Evolutionary conservation across 2,888 invertebrate species (phyloP).

Genomic region (Andrena trimmerana): DNA sequence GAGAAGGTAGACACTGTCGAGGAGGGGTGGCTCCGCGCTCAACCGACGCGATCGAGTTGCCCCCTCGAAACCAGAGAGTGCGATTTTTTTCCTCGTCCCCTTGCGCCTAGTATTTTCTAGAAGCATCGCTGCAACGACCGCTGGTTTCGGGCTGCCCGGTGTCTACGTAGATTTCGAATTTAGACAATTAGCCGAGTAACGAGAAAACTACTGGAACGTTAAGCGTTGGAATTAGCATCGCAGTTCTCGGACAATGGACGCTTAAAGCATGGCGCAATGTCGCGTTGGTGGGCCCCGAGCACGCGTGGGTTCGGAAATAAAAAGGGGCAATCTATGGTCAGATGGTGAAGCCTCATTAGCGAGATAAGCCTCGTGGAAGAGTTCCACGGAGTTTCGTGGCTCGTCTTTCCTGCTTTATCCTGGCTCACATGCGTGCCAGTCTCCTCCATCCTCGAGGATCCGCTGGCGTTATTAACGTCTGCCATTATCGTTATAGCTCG

Average conservation of each 20-base stretch:
- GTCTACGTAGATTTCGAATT: too few species aligned
- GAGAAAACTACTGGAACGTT: too few species aligned
- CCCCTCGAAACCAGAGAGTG: not conserved
- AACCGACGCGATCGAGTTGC: not conserved
- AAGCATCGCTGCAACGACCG: too few species aligned
- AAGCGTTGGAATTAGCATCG: too few species aligned
- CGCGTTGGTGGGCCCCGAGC: not conserved
- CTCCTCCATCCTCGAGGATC: conserved; percentile 9
- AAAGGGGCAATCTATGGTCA: conserved; percentile 63
- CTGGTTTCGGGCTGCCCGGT: too few species aligned
- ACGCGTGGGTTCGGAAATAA: conserved; percentile 6
- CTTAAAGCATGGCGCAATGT: conserved; percentile 15
- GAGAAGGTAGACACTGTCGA: not conserved
- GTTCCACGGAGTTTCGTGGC: conserved; percentile 62
- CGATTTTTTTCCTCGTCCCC: not conserved
- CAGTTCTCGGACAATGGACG: not conserved
- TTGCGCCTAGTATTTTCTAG: too few species aligned
- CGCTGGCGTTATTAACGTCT: conserved; percentile 63
- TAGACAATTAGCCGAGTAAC: too few species aligned
- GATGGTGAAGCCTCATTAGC: conserved; percentile 81
- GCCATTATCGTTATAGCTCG: conserved; percentile 70
- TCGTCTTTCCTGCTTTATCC: conserved; percentile 23
- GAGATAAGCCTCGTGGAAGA: conserved; percentile 74
- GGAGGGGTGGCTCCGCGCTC: too few species aligned
- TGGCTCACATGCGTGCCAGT: conserved; percentile 27